Percentiles rank a stretch among this genome's conserved stretches.
Conservation (phyloP, 2,113 vertebrate genomes). For the Spea multiplicata region DNA sequence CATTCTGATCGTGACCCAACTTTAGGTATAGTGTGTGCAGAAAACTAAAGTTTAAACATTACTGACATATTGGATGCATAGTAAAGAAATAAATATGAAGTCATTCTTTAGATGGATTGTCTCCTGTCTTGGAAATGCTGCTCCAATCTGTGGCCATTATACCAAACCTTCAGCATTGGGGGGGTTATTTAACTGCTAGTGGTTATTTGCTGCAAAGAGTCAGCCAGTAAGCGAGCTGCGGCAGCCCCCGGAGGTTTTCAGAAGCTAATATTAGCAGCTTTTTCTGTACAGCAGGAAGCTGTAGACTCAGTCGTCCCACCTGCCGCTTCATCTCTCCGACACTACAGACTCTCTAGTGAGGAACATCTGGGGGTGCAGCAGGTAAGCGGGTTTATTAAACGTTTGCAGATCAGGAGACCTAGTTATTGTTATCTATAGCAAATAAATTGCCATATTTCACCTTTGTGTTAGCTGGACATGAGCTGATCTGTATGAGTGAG, state of each 20-base stretch:
- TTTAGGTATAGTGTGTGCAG: too few relatives aligned
- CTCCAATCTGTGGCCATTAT: neutral
- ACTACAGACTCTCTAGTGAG: neutral
- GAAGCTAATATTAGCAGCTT: slow-evolving; percentile 42
- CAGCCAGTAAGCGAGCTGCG: slow-evolving; percentile 24
- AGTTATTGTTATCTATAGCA: too few relatives aligned
- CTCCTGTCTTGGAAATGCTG: too few relatives aligned
- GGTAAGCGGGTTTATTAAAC: slow-evolving; percentile 14
- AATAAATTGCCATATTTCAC: too few relatives aligned
- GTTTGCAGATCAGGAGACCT: too few relatives aligned
- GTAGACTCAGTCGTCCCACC: slow-evolving; percentile 15
- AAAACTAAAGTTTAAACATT: too few relatives aligned
- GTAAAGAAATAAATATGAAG: too few relatives aligned
- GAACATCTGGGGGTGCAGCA: neutral
- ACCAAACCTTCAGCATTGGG: slow-evolving; percentile 2
- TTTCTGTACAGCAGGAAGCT: slow-evolving; percentile 46
- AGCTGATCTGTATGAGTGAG: too few relatives aligned
- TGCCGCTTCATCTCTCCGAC: neutral
- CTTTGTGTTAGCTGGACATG: too few relatives aligned
- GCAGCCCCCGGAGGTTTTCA: slow-evolving; percentile 41
- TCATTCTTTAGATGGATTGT: too few relatives aligned
- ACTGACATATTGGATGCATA: too few relatives aligned
- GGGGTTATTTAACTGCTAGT: neutral
- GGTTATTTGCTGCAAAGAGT: neutral
- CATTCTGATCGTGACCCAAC: too few relatives aligned